Evolutionary conservation across 1,140 invertebrate species (phyloP).

Genomic region (Teleogryllus occipitalis): DNA sequence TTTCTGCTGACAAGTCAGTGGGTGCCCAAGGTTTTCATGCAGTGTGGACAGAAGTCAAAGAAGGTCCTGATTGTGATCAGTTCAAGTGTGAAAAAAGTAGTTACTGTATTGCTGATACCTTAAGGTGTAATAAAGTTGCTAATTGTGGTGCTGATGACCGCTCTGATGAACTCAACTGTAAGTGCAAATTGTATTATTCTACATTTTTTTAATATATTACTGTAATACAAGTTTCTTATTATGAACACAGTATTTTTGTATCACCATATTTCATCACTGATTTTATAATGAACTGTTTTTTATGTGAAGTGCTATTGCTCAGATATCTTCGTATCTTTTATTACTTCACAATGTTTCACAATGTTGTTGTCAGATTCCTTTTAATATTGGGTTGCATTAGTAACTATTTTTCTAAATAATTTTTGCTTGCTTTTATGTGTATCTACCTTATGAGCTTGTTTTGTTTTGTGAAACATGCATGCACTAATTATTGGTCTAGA

Average conservation of each 20-base stretch:
- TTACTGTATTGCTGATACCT: conserved; percentile 70
- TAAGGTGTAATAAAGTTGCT: conserved; percentile 66
- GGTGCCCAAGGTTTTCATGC: conserved; percentile 75
- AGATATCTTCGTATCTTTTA: background rate
- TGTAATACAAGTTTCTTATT: conserved; percentile 32
- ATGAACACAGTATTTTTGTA: conserved; percentile 6
- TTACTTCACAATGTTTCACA: too few species aligned
- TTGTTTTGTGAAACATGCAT: too few species aligned
- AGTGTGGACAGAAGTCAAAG: conserved; percentile 78
- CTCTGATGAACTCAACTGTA: conserved; percentile 76
- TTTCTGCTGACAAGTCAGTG: conserved; percentile 73
- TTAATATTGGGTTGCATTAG: too few species aligned
- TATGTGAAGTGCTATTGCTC: background rate
- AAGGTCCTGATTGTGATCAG: conserved; percentile 44
- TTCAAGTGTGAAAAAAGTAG: conserved; percentile 57
- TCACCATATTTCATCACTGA: too few species aligned
- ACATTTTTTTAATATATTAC: conserved; percentile 38
- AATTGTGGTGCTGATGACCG: conserved; percentile 73
- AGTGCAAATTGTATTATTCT: conserved; percentile 38
- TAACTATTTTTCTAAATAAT: too few species aligned
- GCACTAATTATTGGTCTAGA: too few species aligned
- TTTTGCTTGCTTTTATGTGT: too few species aligned
- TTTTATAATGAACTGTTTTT: too few species aligned
- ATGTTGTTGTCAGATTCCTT: too few species aligned
- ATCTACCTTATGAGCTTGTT: too few species aligned